Evolutionary conservation across 2,888 invertebrate species (phyloP), one percentile per base, ranked within the genome.

Genomic region (Margaritifera margaritifera): DNA sequence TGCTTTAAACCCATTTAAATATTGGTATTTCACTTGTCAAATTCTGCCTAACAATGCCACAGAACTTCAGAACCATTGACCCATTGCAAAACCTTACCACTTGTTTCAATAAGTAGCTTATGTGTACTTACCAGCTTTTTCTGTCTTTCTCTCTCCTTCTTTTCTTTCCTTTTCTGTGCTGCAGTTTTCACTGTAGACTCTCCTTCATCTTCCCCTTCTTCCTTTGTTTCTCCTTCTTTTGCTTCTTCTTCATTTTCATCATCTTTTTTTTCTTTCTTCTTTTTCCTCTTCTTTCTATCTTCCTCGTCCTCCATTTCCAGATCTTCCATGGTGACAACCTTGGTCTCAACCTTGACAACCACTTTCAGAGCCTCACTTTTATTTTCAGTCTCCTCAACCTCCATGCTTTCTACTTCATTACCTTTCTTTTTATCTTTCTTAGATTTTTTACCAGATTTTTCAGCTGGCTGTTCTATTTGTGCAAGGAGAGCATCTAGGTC

Each of bases 131-230:
- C 77, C 74, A 73, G 8, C 68, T 79, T 76, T 66, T 80, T 75
- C 56, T 69, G 56, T 69, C 66, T 75, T 69, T 79, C 79, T 63
- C 77, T 75, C 67, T 84, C 84, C 80, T 80, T 90, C 86, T 95
- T 95, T 53, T 94, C 83, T 81, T 86, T 89, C 78, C 82, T 86
- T 82, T 82, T 87, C 80, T 82, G 84, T 60, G 81, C 86, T 20
- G 83, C 87, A 75, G 79, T 84, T 84, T 84, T 88, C 92, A 88
- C 93, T 71, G 92, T 92, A 22, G 91, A 92, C 56, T 94, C 92
- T 77, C 93, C 92, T 87, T 97, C 97, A 80, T 96, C 96, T 86
- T 83, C 86, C 22, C 72, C 78, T 55, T 71, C 82, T n/a, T 75
- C 80, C 64, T 71, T 72, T 24, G 42, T 75, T 15, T 68, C 77